Evolutionary conservation across 2,888 invertebrate genomes (phyloP).

Genomic region (Orthonychiurus folsomi): DNA sequence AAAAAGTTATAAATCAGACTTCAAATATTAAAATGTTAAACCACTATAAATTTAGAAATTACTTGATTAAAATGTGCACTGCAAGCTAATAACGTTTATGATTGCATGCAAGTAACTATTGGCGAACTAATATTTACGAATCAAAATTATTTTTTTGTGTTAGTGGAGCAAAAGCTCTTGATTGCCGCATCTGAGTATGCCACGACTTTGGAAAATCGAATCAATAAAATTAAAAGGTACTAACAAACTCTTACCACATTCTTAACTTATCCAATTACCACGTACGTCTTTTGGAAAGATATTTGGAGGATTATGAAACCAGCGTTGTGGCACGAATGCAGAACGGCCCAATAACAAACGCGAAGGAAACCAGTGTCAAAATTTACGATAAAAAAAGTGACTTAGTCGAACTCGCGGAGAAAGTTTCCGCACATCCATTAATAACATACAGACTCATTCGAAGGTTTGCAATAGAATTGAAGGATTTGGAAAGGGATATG

Average conservation of each 20-base stretch:
- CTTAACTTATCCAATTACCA: too few relatives aligned
- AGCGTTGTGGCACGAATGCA: slow-evolving; percentile 23
- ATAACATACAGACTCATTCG: slow-evolving; percentile 34
- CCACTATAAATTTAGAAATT: too few relatives aligned
- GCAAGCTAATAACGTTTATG: too few relatives aligned
- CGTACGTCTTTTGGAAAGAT: too few relatives aligned
- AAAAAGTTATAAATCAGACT: too few relatives aligned
- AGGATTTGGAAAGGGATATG: slow-evolving; percentile 22
- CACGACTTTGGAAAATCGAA: slow-evolving; percentile 20
- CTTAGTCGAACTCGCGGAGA: slow-evolving; percentile 22
- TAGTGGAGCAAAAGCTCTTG: slow-evolving; percentile 32
- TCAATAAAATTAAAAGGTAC: slow-evolving; percentile 32
- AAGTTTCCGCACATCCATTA: slow-evolving; percentile 32
- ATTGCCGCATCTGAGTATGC: slow-evolving; percentile 23
- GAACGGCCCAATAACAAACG: background rate
- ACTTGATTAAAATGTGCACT: too few relatives aligned
- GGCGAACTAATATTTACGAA: too few relatives aligned
- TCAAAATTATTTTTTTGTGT: too few relatives aligned
- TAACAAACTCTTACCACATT: too few relatives aligned
- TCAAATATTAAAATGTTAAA: too few relatives aligned
- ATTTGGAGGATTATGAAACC: slow-evolving; percentile 31
- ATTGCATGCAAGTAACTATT: too few relatives aligned
- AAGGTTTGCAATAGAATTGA: slow-evolving; percentile 29
- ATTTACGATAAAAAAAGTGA: slow-evolving; percentile 20
- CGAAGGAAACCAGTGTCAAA: slow-evolving; percentile 10